Percentiles rank a stretch among this genome's conserved stretches.
Conservation (phyloP, 2,797 vertebrate species). For the Periparus ater region DNA sequence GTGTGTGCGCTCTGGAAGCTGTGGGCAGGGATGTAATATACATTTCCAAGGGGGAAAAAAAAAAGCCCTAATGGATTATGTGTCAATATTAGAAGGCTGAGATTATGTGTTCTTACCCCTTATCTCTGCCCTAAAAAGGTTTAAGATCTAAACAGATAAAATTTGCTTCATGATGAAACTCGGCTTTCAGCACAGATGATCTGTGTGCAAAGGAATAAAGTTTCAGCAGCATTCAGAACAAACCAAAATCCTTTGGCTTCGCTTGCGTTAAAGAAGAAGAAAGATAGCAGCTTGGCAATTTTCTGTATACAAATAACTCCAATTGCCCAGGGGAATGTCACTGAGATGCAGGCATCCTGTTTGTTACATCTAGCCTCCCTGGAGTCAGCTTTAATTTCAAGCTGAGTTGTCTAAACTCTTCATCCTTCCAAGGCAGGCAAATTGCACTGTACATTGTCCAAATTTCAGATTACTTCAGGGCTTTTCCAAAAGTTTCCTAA, state of each 20-base stretch:
- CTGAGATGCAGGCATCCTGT: neutral
- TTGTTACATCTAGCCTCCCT: neutral
- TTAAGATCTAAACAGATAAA: slow-evolving; percentile 55
- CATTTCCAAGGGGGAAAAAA: neutral
- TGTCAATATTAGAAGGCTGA: slow-evolving; percentile 7
- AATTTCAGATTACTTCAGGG: slow-evolving; percentile 18
- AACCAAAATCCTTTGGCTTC: neutral
- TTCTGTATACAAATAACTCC: slow-evolving; percentile 26
- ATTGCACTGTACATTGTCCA: slow-evolving; percentile 5
- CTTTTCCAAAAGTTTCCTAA: neutral
- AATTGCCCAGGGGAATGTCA: slow-evolving; percentile 37
- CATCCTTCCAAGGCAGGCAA: slow-evolving; percentile 22
- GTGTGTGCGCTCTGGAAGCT: neutral
- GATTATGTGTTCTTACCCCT: neutral
- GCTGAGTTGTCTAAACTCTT: neutral
- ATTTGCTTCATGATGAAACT: neutral
- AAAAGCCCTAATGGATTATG: neutral
- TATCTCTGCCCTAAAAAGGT: slow-evolving; percentile 31
- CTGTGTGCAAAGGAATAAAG: neutral
- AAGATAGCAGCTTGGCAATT: slow-evolving; percentile 41
- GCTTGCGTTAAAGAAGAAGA: neutral
- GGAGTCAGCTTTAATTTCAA: slow-evolving; percentile 33
- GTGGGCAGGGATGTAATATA: neutral
- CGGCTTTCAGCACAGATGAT: slow-evolving; percentile 10
- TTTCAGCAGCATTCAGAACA: slow-evolving; percentile 1